Conservation (phyloP, 2,113 vertebrate genomes). For the Sakesphorus luctuosus region DNA sequence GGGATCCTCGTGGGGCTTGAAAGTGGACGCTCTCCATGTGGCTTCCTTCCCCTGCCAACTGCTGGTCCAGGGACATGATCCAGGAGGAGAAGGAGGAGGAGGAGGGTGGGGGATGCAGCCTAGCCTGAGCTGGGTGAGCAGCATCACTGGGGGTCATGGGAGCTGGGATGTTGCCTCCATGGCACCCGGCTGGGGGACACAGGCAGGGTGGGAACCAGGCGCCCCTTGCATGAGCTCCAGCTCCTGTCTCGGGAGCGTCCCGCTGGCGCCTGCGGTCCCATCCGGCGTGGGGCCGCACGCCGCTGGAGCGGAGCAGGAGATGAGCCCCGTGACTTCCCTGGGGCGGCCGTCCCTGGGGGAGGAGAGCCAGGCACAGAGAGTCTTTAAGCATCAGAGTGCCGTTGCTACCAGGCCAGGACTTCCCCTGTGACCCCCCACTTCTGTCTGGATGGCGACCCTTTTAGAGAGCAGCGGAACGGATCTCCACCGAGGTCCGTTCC, state of each 20-base stretch:
- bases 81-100: background rate
- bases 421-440: constrained; percentile 7
- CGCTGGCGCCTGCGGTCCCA: rapidly evolving
- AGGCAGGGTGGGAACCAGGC: background rate
- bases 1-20: background rate
- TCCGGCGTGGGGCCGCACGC: rapidly evolving
- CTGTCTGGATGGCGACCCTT: constrained; percentile 23
- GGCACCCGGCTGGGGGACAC: rapidly evolving
- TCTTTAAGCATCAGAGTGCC: background rate
- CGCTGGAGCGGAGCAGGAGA: background rate
- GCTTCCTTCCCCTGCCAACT: background rate
- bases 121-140: background rate
- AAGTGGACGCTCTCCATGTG: background rate
- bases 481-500: constrained; percentile 55
- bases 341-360: background rate
- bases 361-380: background rate
- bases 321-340: background rate
- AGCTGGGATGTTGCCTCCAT: background rate
- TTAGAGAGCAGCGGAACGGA: constrained; percentile 46
- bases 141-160: background rate
- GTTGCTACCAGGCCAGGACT: constrained; percentile 22
- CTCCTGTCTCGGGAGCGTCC: rapidly evolving
- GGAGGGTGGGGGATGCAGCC: background rate
- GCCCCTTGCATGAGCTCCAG: background rate
- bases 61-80: background rate